Conservation (phyloP, 1,140 invertebrate genomes). For the Homalodisca vitripennis region DNA sequence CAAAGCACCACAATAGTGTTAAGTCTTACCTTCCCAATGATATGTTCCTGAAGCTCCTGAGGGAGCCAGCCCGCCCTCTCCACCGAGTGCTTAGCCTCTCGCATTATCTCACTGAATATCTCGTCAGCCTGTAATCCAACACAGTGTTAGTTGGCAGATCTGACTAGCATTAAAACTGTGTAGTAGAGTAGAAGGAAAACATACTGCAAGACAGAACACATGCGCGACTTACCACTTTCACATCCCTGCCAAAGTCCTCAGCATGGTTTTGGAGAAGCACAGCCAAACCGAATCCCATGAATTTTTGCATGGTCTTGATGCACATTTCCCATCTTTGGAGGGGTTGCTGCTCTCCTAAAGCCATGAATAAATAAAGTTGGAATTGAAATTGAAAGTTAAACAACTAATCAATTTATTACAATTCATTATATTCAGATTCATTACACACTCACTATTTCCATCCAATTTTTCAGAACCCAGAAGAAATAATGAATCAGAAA, state of each 20-base stretch:
- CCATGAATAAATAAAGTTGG: slow-evolving; percentile 26
- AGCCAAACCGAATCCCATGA: slow-evolving; percentile 57
- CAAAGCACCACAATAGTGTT: too few species aligned
- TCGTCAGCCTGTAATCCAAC: neutral
- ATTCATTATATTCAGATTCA: too few species aligned
- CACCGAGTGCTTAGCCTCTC: neutral
- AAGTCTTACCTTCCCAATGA: neutral
- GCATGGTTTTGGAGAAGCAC: slow-evolving; percentile 49
- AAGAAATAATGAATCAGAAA: too few species aligned
- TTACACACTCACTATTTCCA: too few species aligned
- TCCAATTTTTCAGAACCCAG: too few species aligned
- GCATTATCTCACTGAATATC: neutral
- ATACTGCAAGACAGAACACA: too few species aligned
- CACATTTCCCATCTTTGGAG: slow-evolving; percentile 59
- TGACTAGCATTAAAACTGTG: too few species aligned
- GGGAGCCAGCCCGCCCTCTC: slow-evolving; percentile 1
- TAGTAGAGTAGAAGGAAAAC: too few species aligned
- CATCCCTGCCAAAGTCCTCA: slow-evolving; percentile 35
- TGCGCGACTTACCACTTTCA: slow-evolving; percentile 38
- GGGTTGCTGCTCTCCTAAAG: slow-evolving; percentile 50
- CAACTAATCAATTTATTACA: too few species aligned
- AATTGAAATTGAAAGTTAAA: too few species aligned
- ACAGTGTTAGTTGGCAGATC: too few species aligned
- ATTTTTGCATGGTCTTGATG: slow-evolving; percentile 51
- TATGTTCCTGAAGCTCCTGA: slow-evolving; percentile 21